phyloP scores from a whole-genome alignment of 2,797 vertebrate genomes.

The Rhinophrynus dorsalis region DNA sequence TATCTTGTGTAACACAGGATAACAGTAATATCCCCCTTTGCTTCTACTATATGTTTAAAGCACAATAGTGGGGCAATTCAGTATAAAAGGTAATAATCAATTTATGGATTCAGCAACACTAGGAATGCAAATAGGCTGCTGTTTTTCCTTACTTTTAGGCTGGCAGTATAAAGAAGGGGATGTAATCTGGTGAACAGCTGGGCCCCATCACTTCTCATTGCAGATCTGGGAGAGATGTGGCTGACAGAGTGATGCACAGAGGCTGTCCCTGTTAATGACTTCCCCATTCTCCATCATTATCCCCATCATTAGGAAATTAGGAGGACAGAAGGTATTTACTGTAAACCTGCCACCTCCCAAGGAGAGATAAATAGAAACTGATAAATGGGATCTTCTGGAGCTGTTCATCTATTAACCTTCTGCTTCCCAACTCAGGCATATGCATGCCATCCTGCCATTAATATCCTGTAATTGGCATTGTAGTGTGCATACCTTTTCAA shows the following conservation, averaged over 20 bases:
- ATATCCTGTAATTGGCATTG: slow-evolving; percentile 87
- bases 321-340: slow-evolving; percentile 99
- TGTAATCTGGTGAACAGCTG: slow-evolving; percentile 83
- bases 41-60: neutral
- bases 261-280: slow-evolving; percentile 97
- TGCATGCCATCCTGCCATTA: slow-evolving; percentile 90
- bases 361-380: slow-evolving; percentile 99
- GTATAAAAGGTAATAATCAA: neutral
- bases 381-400: slow-evolving; percentile 94
- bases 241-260: slow-evolving; percentile 98
- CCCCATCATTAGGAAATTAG: slow-evolving; percentile 99
- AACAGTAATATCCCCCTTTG: too few species aligned
- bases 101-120: slow-evolving; percentile 7
- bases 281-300: slow-evolving; percentile 99
- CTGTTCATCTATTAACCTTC: slow-evolving; percentile 97
- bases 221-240: slow-evolving; percentile 83
- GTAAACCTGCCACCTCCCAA: slow-evolving; percentile 99
- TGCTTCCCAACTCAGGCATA: slow-evolving; percentile 90
- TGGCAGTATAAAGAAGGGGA: slow-evolving; percentile 56
- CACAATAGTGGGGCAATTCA: neutral
- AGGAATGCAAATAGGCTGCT: slow-evolving; percentile 6
- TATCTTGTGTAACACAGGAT: too few species aligned
- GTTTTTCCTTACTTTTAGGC: slow-evolving; percentile 43
- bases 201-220: slow-evolving; percentile 95
- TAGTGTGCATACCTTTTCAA: slow-evolving; percentile 62